phyloP scores from a whole-genome alignment of 1,140 invertebrate genomes.

The Parapsyche elsis region DNA sequence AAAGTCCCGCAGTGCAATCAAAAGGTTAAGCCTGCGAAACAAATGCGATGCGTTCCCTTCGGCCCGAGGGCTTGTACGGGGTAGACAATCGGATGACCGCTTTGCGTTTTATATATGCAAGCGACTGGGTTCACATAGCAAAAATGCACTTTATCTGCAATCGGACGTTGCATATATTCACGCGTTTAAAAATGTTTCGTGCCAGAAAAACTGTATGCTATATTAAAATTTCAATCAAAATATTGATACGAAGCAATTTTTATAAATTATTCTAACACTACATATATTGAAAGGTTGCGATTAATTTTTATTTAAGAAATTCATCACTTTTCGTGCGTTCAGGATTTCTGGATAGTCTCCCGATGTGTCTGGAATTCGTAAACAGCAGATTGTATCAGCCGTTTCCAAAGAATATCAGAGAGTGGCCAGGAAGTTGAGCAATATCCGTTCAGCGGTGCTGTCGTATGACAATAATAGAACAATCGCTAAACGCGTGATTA shows the following conservation, averaged over 20 bases:
- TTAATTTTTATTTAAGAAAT: neutral
- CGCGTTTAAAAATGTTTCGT: neutral
- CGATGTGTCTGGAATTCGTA: neutral
- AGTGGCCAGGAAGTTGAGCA: neutral
- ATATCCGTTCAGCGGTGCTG: neutral
- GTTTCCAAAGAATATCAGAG: neutral
- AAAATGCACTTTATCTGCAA: constrained; percentile 20
- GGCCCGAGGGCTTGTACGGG: constrained; percentile 23
- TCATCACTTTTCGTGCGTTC: neutral
- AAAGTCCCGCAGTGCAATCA: constrained; percentile 24
- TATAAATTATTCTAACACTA: no score
- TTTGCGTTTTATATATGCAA: neutral
- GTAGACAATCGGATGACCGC: constrained; percentile 30
- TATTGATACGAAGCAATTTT: no score
- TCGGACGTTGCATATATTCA: neutral
- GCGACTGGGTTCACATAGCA: neutral
- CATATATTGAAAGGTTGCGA: no score
- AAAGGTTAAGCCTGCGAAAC: constrained; percentile 42
- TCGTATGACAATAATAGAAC: neutral
- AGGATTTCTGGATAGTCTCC: neutral
- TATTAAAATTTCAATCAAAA: no score
- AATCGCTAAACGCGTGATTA: no score
- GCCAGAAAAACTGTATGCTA: no score
- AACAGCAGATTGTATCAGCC: neutral
- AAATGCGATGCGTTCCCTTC: constrained; percentile 37